A percentile compares a stretch with the other conserved stretches of the same genome.
These are phyloP conservation scores for Myotis yumanensis DNA, from an alignment of 2,113 vertebrate genomes.

Conservation along the genomic window DNA sequence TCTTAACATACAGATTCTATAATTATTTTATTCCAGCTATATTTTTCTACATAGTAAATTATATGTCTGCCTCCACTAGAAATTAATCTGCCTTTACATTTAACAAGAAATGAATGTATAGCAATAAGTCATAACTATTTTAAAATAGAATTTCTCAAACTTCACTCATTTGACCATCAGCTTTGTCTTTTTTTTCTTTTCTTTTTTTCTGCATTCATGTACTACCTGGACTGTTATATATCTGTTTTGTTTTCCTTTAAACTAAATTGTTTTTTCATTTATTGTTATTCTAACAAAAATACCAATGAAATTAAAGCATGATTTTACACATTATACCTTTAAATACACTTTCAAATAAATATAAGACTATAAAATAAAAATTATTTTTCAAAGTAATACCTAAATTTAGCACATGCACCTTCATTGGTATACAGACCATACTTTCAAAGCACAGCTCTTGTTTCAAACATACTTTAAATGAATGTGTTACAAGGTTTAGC, in stretches of 20 bases:
- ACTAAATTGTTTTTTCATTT: not conserved
- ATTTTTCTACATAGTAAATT: conserved; percentile 12
- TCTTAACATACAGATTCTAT: not conserved
- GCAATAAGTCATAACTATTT: not conserved
- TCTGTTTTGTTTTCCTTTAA: not conserved
- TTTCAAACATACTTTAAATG: not conserved
- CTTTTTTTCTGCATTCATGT: not conserved
- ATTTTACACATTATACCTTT: not conserved
- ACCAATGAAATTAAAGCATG: not conserved
- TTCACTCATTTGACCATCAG: not conserved
- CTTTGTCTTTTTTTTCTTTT: not conserved
- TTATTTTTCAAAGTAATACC: not conserved
- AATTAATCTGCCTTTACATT: not conserved
- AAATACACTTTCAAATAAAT: not conserved
- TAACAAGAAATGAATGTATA: not conserved
- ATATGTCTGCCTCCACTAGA: not conserved
- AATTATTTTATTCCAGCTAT: conserved; percentile 23
- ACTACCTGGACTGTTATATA: not conserved
- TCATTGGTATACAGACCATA: not conserved
- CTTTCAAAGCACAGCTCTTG: not conserved
- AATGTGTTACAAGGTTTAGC: not conserved
- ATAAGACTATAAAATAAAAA: not conserved
- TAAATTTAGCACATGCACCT: not conserved
- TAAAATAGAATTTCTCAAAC: not conserved
- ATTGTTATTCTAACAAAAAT: not conserved